Conservation (phyloP, 1,140 invertebrate genomes). For the Aricia agestis region DNA sequence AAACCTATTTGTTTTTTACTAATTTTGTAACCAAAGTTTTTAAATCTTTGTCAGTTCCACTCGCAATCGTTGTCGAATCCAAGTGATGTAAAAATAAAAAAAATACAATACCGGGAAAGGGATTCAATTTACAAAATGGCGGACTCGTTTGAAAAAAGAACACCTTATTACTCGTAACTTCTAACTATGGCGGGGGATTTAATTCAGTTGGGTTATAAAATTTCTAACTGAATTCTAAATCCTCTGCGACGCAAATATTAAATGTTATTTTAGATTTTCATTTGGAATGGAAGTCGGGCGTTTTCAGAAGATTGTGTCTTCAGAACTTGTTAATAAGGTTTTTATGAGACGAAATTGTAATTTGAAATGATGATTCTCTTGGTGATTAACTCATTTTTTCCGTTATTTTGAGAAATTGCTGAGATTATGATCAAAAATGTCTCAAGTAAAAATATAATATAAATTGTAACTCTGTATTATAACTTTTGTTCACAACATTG, state of each 20-base stretch:
- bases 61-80: not conserved
- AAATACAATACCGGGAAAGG: not conserved
- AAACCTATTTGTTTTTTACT: too few species aligned
- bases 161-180: conserved; percentile 12
- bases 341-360: not conserved
- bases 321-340: not conserved
- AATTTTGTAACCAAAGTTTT: too few species aligned
- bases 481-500: too few species aligned
- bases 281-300: not conserved
- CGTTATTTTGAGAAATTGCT: not conserved
- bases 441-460: too few species aligned
- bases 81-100: not conserved
- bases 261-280: conserved; percentile 15
- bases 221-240: conserved; percentile 12
- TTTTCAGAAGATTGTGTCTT: not conserved
- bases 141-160: conserved; percentile 9
- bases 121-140: conserved; percentile 12
- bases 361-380: not conserved
- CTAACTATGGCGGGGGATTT: conserved; percentile 17
- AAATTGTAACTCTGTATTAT: too few species aligned
- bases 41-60: not conserved
- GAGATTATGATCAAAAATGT: not conserved
- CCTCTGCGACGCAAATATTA: not conserved
- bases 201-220: conserved; percentile 16
- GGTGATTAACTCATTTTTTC: not conserved